Percentiles rank a stretch among this genome's conserved stretches.
phyloP scores from a whole-genome alignment of 2,113 vertebrate genomes.

The Tyrannus savana region DNA sequence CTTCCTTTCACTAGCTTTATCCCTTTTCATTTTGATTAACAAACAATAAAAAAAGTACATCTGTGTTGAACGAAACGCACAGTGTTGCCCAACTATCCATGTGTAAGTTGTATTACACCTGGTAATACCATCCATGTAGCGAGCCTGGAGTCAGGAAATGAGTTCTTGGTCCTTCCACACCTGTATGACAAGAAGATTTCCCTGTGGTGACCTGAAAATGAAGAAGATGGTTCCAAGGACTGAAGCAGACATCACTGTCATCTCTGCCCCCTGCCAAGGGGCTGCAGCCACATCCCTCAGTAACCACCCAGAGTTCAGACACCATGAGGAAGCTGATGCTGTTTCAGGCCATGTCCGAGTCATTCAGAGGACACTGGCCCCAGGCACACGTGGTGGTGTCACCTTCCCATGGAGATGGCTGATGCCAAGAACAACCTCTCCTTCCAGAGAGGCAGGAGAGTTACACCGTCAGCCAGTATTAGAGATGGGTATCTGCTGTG shows the following conservation, averaged over 20 bases:
- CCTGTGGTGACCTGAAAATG: background rate
- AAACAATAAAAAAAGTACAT: background rate
- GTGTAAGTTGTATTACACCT: background rate
- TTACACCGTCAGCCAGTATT: background rate
- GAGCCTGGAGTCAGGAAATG: background rate
- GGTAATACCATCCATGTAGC: background rate
- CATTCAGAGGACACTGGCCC: background rate
- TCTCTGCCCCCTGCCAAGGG: background rate
- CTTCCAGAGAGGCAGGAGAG: background rate
- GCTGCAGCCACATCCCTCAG: rapidly evolving
- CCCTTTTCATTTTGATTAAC: background rate
- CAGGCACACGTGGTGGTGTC: background rate
- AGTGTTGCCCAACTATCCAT: background rate
- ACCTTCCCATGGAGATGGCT: background rate
- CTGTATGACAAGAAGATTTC: background rate
- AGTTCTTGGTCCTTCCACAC: background rate
- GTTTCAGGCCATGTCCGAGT: rapidly evolving
- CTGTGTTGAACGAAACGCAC: background rate
- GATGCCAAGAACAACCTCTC: background rate
- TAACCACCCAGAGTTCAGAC: background rate
- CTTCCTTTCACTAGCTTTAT: background rate
- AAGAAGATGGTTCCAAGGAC: background rate
- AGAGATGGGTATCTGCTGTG: background rate
- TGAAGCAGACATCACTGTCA: background rate
- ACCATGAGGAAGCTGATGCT: background rate